A percentile compares a stretch with the other conserved stretches of the same genome.
phyloP scores from a whole-genome alignment of 2,797 vertebrate species.

The Poecilia picta region DNA sequence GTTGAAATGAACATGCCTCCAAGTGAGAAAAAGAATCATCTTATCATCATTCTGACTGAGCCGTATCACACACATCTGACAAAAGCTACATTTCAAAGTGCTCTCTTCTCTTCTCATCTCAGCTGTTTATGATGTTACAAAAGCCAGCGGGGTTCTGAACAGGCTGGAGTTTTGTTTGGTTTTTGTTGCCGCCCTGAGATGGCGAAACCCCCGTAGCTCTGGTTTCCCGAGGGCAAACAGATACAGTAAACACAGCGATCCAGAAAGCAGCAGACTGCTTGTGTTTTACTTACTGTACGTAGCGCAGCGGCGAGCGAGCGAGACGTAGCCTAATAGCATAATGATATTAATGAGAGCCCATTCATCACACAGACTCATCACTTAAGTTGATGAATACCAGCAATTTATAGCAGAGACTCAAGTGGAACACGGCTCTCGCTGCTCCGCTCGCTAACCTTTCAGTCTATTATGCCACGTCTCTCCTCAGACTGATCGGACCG shows the following conservation, averaged over 20 bases:
- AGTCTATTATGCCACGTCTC: constrained; percentile 62
- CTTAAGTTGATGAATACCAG: constrained; percentile 79
- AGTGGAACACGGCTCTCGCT: constrained; percentile 66
- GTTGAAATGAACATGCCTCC: not conserved
- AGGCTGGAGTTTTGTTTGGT: not conserved
- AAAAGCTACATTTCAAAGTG: not conserved
- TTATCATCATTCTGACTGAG: not conserved
- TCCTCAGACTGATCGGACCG: constrained; percentile 41
- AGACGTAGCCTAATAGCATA: constrained; percentile 60
- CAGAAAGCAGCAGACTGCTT: constrained; percentile 6
- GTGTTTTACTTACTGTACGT: constrained; percentile 26
- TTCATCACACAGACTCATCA: constrained; percentile 77
- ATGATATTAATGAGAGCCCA: constrained; percentile 78
- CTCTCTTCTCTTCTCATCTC: too few species aligned
- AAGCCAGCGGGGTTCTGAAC: not conserved
- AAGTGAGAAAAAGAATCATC: not conserved
- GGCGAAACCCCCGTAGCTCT: not conserved
- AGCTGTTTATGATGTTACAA: not conserved
- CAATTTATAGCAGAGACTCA: constrained; percentile 72
- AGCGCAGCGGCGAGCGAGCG: constrained; percentile 25
- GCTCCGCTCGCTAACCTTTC: constrained; percentile 67
- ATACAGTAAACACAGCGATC: not conserved
- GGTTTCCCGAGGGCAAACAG: not conserved
- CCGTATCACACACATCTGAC: not conserved
- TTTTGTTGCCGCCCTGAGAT: not conserved